These are phyloP conservation scores for Tragopan temminckii DNA, from an alignment of 2,797 vertebrate species.

Conservation along the genomic window DNA sequence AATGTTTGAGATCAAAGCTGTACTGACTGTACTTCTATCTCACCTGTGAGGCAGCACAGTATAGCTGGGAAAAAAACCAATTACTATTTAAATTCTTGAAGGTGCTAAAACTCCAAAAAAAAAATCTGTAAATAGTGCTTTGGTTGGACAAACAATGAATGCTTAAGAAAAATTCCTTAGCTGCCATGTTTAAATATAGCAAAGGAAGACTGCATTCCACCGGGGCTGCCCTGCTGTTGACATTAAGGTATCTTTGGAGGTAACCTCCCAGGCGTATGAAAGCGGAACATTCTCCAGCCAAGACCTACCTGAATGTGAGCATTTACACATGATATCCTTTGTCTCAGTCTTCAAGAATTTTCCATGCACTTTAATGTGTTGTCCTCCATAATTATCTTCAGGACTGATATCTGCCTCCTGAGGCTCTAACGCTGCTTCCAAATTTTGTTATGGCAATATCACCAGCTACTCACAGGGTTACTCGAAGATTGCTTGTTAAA, in stretches of 20 bases:
- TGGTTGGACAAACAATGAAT: neutral
- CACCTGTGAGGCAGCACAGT: neutral
- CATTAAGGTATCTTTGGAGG: neutral
- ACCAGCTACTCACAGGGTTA: neutral
- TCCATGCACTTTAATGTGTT: rapidly evolving
- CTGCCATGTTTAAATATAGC: neutral
- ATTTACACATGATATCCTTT: neutral
- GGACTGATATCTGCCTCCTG: neutral
- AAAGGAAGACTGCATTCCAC: neutral
- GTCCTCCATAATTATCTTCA: neutral
- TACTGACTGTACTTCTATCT: neutral
- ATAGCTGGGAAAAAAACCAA: neutral
- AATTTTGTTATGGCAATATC: neutral
- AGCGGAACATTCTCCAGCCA: neutral
- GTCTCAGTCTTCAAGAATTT: neutral
- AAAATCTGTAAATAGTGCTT: neutral
- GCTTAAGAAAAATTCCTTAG: neutral
- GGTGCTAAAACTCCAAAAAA: neutral
- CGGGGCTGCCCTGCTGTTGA: neutral
- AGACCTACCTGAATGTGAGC: neutral
- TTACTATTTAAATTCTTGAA: neutral
- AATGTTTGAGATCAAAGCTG: neutral
- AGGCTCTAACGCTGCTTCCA: neutral
- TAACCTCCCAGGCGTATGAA: neutral
- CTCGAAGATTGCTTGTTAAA: neutral